phyloP scores from a whole-genome alignment of 2,888 invertebrate species.

The Nudaria mundana region DNA sequence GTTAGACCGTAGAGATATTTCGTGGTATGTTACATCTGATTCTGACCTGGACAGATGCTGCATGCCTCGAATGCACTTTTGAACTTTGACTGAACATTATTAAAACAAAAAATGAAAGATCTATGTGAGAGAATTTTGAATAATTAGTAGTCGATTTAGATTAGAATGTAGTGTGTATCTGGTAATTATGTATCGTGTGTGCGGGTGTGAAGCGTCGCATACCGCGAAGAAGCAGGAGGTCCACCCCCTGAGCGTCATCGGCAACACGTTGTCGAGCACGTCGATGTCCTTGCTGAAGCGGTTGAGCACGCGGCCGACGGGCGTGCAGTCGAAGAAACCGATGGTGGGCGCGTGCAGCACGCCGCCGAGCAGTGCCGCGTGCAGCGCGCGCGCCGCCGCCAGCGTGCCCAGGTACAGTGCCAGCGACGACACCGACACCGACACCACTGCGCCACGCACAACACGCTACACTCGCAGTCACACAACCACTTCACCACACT shows the following conservation, averaged over 20 bases:
- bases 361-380: constrained; percentile 83
- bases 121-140: too few species aligned
- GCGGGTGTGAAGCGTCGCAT: constrained; percentile 38
- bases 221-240: constrained; percentile 84
- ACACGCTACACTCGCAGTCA: background rate
- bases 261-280: constrained; percentile 86
- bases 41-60: too few species aligned
- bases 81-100: too few species aligned
- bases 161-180: too few species aligned
- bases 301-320: constrained; percentile 89
- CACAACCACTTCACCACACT: background rate
- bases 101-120: too few species aligned
- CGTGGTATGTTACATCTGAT: too few species aligned
- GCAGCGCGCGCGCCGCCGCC: constrained; percentile 83
- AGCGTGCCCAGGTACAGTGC: constrained; percentile 85
- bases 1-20: too few species aligned
- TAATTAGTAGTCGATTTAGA: too few species aligned
- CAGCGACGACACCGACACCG: constrained; percentile 85
- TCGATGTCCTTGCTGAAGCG: constrained; percentile 89
- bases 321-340: constrained; percentile 91
- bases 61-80: too few species aligned
- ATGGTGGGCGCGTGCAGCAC: constrained; percentile 85
- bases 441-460: constrained; percentile 73
- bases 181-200: background rate
- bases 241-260: constrained; percentile 87